Evolutionary conservation across 2,113 vertebrate species (phyloP).

Genomic region (Myrmecobius fasciatus): DNA sequence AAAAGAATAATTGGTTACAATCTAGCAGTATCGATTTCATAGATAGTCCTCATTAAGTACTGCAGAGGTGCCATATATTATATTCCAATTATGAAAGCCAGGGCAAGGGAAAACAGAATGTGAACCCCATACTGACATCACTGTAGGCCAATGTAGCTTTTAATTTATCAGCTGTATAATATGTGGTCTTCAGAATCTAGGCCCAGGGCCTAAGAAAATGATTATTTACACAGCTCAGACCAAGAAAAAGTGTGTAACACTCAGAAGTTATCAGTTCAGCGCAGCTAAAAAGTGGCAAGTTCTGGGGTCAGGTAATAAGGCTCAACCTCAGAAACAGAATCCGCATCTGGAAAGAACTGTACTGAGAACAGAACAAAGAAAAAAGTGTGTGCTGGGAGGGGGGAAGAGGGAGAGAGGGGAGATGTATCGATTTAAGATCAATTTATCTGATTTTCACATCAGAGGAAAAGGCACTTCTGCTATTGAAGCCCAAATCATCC

Average conservation of each 20-base stretch:
- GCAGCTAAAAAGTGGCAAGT: background rate
- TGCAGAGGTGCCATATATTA: background rate
- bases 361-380: no score
- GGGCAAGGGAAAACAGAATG: background rate
- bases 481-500: background rate
- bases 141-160: background rate
- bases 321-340: background rate
- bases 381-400: no score
- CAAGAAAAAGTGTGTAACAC: background rate
- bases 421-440: no score
- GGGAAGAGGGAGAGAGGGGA: no score
- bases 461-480: background rate
- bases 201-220: background rate
- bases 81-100: background rate
- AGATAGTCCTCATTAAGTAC: background rate
- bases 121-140: background rate
- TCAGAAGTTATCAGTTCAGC: background rate
- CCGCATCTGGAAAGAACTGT: no score
- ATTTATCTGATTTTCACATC: no score
- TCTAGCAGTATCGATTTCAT: background rate
- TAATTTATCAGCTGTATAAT: background rate
- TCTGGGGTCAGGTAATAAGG: background rate
- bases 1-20: background rate
- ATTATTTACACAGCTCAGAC: background rate
- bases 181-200: background rate